Conservation (phyloP, 2,113 vertebrate genomes). For the Xenopus laevis region DNA sequence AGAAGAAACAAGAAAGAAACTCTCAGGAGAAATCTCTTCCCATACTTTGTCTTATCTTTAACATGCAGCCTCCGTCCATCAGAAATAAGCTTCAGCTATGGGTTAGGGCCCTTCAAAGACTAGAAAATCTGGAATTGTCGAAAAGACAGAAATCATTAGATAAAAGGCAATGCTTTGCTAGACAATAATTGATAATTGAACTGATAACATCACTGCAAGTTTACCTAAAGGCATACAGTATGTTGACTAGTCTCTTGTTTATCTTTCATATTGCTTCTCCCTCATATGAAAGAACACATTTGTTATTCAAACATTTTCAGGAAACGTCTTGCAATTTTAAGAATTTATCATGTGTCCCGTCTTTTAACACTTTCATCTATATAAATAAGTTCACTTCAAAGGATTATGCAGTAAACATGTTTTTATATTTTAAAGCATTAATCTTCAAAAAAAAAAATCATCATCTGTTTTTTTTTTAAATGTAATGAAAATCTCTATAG, state of each 20-base stretch:
- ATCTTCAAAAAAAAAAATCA: too few relatives aligned
- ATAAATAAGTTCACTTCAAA: not conserved
- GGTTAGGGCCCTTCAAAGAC: conserved; percentile 9
- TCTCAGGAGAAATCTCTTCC: conserved; percentile 12
- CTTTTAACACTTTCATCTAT: not conserved
- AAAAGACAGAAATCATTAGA: conserved; percentile 8
- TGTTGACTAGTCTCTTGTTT: not conserved
- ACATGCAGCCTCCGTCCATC: conserved; percentile 6
- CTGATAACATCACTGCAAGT: not conserved
- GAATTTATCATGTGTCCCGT: not conserved
- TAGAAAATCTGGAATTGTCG: conserved; percentile 1
- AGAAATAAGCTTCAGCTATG: not conserved
- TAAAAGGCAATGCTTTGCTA: not conserved
- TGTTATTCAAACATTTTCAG: not conserved
- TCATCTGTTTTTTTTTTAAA: not conserved
- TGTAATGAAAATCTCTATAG: too few relatives aligned
- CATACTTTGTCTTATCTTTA: conserved; percentile 22
- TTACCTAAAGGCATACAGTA: conserved; percentile 11
- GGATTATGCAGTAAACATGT: too few relatives aligned
- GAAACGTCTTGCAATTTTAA: not conserved
- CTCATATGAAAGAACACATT: conserved; percentile 1
- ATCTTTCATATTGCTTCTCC: not conserved
- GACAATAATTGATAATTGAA: conserved; percentile 20
- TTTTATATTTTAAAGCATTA: not conserved
- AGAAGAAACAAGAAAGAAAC: not conserved